Evolutionary conservation across 2,888 invertebrate genomes (phyloP).

Genomic region (Ochropleura leucogaster): DNA sequence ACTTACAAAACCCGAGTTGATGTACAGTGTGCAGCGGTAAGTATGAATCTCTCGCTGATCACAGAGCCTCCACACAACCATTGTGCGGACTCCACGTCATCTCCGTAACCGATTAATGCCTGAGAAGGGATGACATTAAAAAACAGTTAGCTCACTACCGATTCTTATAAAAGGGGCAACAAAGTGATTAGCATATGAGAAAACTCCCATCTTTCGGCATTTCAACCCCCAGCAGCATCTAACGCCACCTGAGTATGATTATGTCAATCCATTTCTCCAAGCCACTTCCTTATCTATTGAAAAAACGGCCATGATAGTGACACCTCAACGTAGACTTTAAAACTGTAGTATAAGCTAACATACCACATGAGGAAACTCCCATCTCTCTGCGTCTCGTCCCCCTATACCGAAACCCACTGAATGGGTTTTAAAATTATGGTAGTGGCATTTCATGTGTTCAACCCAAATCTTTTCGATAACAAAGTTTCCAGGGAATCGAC

Average conservation of each 20-base stretch:
- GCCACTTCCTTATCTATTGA: background rate
- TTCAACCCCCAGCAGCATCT: constrained; percentile 10
- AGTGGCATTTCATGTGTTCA: constrained; percentile 29
- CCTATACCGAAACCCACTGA: constrained; percentile 8
- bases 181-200: constrained; percentile 12
- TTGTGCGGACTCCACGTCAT: constrained; percentile 39
- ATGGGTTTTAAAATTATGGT: accelerated
- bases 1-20: constrained; percentile 67
- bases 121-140: constrained; percentile 36
- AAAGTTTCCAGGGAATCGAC: constrained; percentile 25
- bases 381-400: constrained; percentile 44
- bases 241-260: background rate
- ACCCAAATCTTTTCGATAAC: background rate
- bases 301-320: background rate
- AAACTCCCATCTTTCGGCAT: constrained; percentile 29
- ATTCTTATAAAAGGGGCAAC: background rate
- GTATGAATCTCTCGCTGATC: constrained; percentile 75
- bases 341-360: constrained; percentile 2
- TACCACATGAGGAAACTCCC: constrained; percentile 57
- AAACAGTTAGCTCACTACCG: background rate
- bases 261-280: background rate
- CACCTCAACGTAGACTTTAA: background rate
- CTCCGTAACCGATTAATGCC: constrained; percentile 75
- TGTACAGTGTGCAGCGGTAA: constrained; percentile 79
- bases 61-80: constrained; percentile 77